These are phyloP conservation scores for Pectinophora gossypiella DNA, from an alignment of 1,140 invertebrate genomes.

Conservation along the genomic window DNA sequence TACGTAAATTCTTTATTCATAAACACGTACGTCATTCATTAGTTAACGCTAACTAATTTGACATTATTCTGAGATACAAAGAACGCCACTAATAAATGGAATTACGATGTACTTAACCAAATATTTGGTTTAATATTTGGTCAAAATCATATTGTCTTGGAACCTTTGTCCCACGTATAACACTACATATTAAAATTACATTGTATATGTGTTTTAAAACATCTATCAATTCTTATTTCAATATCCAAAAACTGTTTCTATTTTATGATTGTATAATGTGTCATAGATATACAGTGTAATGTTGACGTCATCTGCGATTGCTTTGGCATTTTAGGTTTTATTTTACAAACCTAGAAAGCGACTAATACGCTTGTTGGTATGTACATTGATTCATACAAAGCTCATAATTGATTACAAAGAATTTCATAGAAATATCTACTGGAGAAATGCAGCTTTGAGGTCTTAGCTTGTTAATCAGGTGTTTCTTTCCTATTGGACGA, in stretches of 20 bases:
- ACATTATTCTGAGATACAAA: conserved; percentile 36
- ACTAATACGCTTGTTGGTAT: background rate
- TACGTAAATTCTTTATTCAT: conserved; percentile 51
- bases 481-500: too few species aligned
- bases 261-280: too few species aligned
- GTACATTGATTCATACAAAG: background rate
- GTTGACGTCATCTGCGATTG: background rate
- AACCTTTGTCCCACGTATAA: conserved; percentile 25
- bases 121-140: conserved; percentile 52
- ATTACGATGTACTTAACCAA: conserved; percentile 39
- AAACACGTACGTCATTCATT: conserved; percentile 33
- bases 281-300: too few species aligned
- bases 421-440: background rate
- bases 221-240: background rate
- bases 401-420: background rate
- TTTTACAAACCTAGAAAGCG: background rate
- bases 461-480: too few species aligned
- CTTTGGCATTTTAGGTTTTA: background rate
- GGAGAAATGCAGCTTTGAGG: background rate
- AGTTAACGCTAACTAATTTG: conserved; percentile 34
- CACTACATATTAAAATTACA: conserved; percentile 18
- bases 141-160: conserved; percentile 49
- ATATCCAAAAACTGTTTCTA: background rate
- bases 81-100: conserved; percentile 28
- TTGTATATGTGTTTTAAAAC: conserved; percentile 10